These are phyloP conservation scores for Hydrozoanthus gracilis DNA, from an alignment of 92 coral and sea anemone genomes.

Conservation along the genomic window DNA sequence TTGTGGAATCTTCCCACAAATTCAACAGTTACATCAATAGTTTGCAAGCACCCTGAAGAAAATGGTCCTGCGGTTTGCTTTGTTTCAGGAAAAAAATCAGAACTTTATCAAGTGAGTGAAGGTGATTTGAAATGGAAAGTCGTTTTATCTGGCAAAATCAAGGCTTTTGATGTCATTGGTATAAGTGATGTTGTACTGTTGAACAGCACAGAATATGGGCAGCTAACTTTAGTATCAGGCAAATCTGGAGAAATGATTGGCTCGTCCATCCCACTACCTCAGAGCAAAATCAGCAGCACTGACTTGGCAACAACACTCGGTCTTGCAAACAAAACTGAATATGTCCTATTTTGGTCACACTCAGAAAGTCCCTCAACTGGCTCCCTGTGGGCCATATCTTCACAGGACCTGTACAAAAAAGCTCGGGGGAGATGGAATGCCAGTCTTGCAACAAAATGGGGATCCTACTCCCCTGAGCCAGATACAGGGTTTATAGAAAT, in stretches of 20 bases:
- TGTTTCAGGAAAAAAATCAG: constrained; percentile 4
- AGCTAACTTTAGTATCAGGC: constrained; percentile 67
- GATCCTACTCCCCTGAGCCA: constrained; percentile 55
- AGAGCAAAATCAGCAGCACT: constrained; percentile 27
- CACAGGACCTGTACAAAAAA: constrained; percentile 57
- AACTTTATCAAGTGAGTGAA: constrained; percentile 6
- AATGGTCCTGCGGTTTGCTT: not conserved
- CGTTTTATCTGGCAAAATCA: constrained; percentile 31
- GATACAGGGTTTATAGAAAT: constrained; percentile 70
- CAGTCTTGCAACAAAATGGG: constrained; percentile 64
- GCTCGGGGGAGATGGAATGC: constrained; percentile 35
- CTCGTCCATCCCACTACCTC: constrained; percentile 38
- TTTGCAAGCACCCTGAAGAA: not conserved
- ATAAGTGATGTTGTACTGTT: constrained; percentile 66
- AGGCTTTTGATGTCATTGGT: constrained; percentile 58
- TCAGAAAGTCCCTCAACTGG: constrained; percentile 36
- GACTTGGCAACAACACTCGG: constrained; percentile 54
- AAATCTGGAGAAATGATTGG: constrained; percentile 73
- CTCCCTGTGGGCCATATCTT: constrained; percentile 68
- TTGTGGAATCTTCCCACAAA: constrained; percentile 18
- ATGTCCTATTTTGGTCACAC: constrained; percentile 60
- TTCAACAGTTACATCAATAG: not conserved
- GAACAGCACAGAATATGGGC: not conserved
- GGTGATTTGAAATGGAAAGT: constrained; percentile 73
- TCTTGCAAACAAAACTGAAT: constrained; percentile 51